These are phyloP conservation scores for Heteropelma amictum DNA, from an alignment of 2,888 invertebrate genomes.

Conservation along the genomic window DNA sequence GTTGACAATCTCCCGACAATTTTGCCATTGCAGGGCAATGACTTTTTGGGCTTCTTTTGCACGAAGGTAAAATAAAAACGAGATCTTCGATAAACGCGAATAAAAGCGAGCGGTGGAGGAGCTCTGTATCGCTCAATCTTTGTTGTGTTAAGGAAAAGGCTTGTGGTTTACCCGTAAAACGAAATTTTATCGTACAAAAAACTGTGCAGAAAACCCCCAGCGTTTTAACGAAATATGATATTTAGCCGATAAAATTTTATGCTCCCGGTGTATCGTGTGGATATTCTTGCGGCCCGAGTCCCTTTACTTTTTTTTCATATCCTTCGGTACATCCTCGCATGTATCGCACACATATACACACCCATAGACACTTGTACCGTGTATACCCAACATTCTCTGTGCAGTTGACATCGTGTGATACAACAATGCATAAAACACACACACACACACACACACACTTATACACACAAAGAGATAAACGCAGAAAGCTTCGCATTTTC, in stretches of 20 bases:
- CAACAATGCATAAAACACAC: neutral
- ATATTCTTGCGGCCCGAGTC: neutral
- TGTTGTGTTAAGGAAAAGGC: too few relatives aligned
- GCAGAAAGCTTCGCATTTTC: too few relatives aligned
- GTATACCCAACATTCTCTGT: too few relatives aligned
- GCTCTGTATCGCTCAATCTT: neutral
- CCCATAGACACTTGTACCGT: too few relatives aligned
- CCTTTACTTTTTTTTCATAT: neutral
- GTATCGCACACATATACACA: too few relatives aligned
- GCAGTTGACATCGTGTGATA: too few relatives aligned
- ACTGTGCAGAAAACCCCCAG: conserved; percentile 38
- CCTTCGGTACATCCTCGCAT: too few relatives aligned
- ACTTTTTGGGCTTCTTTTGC: neutral
- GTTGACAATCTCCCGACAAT: neutral
- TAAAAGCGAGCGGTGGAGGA: neutral
- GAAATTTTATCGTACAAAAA: conserved; percentile 55
- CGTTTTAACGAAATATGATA: conserved; percentile 63
- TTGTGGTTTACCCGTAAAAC: conserved; percentile 39
- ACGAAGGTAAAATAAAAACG: neutral
- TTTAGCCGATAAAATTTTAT: conserved; percentile 65
- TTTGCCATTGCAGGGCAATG: conserved; percentile 17
- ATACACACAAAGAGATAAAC: neutral
- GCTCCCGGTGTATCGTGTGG: conserved; percentile 18
- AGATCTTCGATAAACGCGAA: conserved; percentile 35
- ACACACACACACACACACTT: neutral